phyloP scores from a whole-genome alignment of 2,113 vertebrate genomes.

The Oxyruncus cristatus region DNA sequence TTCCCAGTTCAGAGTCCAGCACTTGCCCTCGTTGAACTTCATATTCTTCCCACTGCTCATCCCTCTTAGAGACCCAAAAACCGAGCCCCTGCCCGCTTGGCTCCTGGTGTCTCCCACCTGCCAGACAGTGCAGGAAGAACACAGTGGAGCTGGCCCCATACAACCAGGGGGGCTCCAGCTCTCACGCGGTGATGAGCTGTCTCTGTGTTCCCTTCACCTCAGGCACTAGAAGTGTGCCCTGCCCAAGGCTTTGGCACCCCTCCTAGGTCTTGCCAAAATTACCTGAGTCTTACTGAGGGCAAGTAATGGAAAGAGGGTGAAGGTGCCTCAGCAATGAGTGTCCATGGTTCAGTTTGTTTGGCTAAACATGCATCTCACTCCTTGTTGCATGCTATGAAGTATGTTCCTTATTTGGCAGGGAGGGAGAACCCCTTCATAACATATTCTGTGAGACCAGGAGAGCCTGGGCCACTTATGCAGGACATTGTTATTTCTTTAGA shows the following conservation, averaged over 20 bases:
- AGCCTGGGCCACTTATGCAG: not conserved
- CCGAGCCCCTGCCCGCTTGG: rapidly evolving
- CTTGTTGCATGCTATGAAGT: not conserved
- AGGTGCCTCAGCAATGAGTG: not conserved
- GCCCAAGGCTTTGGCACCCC: not conserved
- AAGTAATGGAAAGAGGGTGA: not conserved
- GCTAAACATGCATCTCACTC: not conserved
- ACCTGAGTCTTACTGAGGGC: not conserved
- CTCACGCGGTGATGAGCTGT: not conserved
- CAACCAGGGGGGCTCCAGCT: rapidly evolving
- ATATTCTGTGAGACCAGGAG: not conserved
- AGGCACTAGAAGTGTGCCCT: not conserved
- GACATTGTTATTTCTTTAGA: not conserved
- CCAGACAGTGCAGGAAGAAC: not conserved
- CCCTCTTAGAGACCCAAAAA: not conserved
- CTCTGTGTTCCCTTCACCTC: rapidly evolving
- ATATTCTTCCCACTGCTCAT: not conserved
- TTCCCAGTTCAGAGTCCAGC: not conserved
- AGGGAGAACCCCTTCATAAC: not conserved
- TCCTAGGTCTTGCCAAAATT: not conserved
- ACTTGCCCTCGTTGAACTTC: not conserved
- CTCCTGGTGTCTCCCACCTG: not conserved
- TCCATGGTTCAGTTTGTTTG: rapidly evolving
- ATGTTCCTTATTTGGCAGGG: not conserved
- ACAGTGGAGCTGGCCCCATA: rapidly evolving